phyloP scores from a whole-genome alignment of 2,113 vertebrate species.

The Laterallus jamaicensis region DNA sequence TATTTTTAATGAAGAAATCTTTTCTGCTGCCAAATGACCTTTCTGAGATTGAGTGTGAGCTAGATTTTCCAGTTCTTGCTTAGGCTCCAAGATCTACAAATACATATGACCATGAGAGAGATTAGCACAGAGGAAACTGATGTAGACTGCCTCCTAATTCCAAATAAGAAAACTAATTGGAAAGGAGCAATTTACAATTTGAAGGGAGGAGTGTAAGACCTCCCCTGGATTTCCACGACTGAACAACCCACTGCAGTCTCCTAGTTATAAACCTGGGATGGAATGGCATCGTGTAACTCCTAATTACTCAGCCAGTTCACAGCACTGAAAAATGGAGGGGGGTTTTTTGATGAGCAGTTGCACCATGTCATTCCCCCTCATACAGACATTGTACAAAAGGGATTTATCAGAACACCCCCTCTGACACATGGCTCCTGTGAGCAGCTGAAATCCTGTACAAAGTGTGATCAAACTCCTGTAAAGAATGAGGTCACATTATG shows the following conservation, averaged over 20 bases:
- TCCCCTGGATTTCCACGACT: not conserved
- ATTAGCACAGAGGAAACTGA: constrained; percentile 41
- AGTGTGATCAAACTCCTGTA: not conserved
- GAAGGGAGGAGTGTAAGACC: not conserved
- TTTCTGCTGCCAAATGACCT: constrained; percentile 61
- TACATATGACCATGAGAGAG: constrained; percentile 33
- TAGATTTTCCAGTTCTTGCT: constrained; percentile 58
- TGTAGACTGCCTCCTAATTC: constrained; percentile 38
- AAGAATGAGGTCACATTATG: not conserved
- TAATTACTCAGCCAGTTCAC: not conserved
- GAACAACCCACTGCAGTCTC: constrained; percentile 12
- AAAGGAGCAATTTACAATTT: constrained; percentile 3
- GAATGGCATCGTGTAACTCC: not conserved
- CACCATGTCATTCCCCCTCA: not conserved
- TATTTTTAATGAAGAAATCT: constrained; percentile 68
- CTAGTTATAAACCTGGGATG: not conserved
- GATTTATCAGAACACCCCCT: not conserved
- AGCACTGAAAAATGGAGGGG: not conserved
- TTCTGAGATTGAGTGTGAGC: constrained; percentile 30
- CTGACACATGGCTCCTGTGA: not conserved
- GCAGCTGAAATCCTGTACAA: not conserved
- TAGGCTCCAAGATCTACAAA: constrained; percentile 38
- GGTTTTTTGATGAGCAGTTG: not conserved
- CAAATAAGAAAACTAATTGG: constrained; percentile 42
- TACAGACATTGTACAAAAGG: not conserved